These are phyloP conservation scores for Empis stercorea DNA, from an alignment of 2,888 invertebrate species.

Conservation along the genomic window DNA sequence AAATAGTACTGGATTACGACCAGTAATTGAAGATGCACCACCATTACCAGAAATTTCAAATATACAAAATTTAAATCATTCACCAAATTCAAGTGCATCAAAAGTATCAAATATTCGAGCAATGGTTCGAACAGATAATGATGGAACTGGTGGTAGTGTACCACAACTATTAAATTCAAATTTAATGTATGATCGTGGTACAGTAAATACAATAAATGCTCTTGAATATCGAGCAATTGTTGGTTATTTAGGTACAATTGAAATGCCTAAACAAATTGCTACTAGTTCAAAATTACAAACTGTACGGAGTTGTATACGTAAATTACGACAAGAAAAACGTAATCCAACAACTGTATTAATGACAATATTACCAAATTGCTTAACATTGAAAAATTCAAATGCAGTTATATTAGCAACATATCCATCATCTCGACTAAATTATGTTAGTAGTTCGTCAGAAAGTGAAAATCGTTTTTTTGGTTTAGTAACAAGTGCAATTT, in stretches of 20 bases:
- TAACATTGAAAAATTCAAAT: constrained; percentile 65
- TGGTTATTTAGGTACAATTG: constrained; percentile 90
- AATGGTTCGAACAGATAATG: constrained; percentile 23
- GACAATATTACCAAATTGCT: constrained; percentile 66
- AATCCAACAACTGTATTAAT: constrained; percentile 74
- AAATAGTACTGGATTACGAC: constrained; percentile 5
- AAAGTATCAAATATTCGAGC: constrained; percentile 36
- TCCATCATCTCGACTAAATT: constrained; percentile 72
- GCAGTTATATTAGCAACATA: constrained; percentile 76
- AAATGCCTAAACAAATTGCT: constrained; percentile 76
- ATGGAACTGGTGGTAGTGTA: constrained; percentile 13
- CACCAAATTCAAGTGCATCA: constrained; percentile 22
- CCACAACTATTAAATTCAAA: constrained; percentile 8
- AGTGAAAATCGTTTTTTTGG: constrained; percentile 88
- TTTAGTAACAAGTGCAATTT: constrained; percentile 71
- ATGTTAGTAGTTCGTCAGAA: constrained; percentile 80
- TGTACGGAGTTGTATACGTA: constrained; percentile 76
- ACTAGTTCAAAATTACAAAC: constrained; percentile 62
- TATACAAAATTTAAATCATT: constrained; percentile 21
- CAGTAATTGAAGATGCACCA: constrained; percentile 26
- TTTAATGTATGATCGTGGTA: neutral
- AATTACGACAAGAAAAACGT: constrained; percentile 78
- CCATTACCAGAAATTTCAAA: constrained; percentile 10
- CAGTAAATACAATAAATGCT: constrained; percentile 29
- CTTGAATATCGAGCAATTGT: constrained; percentile 76